phyloP scores from a whole-genome alignment of 2,888 invertebrate genomes.

The Venusia cambrica region DNA sequence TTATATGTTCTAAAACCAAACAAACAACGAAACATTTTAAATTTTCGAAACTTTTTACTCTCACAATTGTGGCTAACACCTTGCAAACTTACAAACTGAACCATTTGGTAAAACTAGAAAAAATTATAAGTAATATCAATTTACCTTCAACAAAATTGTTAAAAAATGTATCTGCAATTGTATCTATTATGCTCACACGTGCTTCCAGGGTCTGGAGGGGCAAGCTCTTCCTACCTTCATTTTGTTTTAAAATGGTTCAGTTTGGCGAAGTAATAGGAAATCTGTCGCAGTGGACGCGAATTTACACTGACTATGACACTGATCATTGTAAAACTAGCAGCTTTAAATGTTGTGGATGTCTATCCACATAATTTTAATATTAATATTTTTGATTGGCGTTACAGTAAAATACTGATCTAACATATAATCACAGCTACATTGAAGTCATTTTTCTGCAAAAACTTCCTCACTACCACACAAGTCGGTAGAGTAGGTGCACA shows the following conservation, averaged over 20 bases:
- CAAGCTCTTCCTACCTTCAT: background rate
- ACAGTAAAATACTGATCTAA: conserved; percentile 14
- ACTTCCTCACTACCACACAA: conserved; percentile 17
- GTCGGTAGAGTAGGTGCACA: conserved; percentile 13
- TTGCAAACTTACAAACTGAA: conserved; percentile 38
- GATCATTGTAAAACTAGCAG: conserved; percentile 38
- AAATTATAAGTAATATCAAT: too few species aligned
- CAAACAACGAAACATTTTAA: conserved; percentile 28
- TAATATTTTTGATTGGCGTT: conserved; percentile 23
- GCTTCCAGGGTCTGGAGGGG: too few species aligned
- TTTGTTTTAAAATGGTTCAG: conserved; percentile 12
- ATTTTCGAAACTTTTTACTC: conserved; percentile 20
- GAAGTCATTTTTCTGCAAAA: too few species aligned
- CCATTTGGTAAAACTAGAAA: too few species aligned
- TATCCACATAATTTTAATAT: conserved; percentile 22
- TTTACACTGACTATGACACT: conserved; percentile 31
- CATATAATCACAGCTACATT: too few species aligned
- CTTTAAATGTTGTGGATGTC: conserved; percentile 57
- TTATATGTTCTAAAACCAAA: conserved; percentile 60
- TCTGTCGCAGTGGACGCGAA: conserved; percentile 27
- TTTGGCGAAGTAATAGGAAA: conserved; percentile 21
- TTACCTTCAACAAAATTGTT: too few species aligned
- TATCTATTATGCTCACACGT: too few species aligned
- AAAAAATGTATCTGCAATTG: too few species aligned
- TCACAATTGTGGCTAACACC: conserved; percentile 31